Conservation (phyloP, 2,797 vertebrate species). For the Pristis pectinata region DNA sequence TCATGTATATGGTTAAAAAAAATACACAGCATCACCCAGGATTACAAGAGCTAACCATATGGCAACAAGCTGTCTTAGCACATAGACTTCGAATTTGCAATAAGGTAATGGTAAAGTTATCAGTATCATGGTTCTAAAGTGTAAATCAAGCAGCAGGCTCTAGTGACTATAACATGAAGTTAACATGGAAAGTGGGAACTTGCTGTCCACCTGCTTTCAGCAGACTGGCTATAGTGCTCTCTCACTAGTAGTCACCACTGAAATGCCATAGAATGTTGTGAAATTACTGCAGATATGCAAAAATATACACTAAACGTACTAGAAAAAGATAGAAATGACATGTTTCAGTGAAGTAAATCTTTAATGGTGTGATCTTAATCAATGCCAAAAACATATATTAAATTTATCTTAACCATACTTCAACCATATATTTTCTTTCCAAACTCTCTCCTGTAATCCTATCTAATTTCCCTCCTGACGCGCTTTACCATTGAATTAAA, state of each 20-base stretch:
- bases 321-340: neutral
- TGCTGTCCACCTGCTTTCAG: neutral
- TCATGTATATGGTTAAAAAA: neutral
- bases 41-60: neutral
- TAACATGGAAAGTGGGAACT: neutral
- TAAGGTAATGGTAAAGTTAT: neutral
- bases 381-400: neutral
- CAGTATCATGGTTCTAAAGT: neutral
- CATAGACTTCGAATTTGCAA: neutral
- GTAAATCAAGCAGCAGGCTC: neutral
- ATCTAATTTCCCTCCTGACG: neutral
- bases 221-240: neutral
- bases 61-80: neutral
- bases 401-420: too few species aligned
- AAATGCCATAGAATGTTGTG: neutral
- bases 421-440: neutral
- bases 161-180: too few species aligned
- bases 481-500: neutral
- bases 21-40: neutral
- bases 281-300: neutral
- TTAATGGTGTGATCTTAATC: neutral
- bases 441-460: neutral
- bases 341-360: neutral
- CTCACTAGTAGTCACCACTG: neutral
- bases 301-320: neutral